phyloP scores from a whole-genome alignment of 1,140 invertebrate species.

The Polypedilum vanderplanki region DNA sequence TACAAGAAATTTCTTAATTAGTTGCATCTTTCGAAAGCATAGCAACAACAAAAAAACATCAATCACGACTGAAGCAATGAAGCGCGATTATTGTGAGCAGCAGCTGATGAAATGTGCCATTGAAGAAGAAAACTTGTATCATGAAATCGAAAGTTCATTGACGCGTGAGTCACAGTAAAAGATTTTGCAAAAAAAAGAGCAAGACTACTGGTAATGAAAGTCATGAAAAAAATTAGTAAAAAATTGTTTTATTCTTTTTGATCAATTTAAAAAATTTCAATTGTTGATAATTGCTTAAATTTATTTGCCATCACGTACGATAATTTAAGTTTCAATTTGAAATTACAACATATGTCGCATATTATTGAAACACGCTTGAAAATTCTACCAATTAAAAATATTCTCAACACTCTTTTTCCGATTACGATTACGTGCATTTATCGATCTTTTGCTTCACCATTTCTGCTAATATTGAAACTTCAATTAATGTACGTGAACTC shows the following conservation, averaged over 20 bases:
- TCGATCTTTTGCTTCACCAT: not conserved
- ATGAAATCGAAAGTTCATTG: not conserved
- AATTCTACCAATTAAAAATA: not conserved
- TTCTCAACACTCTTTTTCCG: conserved; percentile 10
- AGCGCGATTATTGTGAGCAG: not conserved
- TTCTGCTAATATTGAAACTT: not conserved
- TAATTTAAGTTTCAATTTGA: too few relatives aligned
- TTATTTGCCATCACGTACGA: too few relatives aligned
- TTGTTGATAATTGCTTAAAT: too few relatives aligned
- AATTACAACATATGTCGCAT: too few relatives aligned
- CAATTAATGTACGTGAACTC: not conserved
- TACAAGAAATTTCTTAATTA: not conserved
- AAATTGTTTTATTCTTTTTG: too few relatives aligned
- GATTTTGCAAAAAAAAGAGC: too few relatives aligned
- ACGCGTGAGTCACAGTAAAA: not conserved
- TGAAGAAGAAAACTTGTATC: not conserved
- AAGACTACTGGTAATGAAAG: too few relatives aligned
- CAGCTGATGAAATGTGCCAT: not conserved
- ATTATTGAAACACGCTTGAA: too few relatives aligned
- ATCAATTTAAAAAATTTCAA: too few relatives aligned
- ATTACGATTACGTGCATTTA: conserved; percentile 8
- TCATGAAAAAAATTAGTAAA: too few relatives aligned
- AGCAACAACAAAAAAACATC: not conserved
- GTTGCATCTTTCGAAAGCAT: not conserved
- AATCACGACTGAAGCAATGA: not conserved